phyloP scores from a whole-genome alignment of 2,113 vertebrate species.

The Nestor notabilis region DNA sequence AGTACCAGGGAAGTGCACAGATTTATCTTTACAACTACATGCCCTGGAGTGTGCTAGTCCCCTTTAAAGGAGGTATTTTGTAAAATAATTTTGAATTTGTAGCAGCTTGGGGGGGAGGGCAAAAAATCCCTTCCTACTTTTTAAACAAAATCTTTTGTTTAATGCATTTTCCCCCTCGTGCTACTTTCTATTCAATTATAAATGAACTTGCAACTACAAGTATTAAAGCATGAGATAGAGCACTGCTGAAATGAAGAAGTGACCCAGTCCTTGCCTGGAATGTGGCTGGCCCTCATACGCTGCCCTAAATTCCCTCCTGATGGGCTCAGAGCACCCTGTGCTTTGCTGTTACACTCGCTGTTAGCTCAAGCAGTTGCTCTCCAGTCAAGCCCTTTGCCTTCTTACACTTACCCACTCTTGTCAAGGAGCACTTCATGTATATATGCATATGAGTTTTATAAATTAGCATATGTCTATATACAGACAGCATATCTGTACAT shows the following conservation, averaged over 20 bases:
- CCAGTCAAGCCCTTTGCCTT: background rate
- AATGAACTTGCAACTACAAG: background rate
- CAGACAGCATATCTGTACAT: fast-evolving
- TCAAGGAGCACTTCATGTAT: background rate
- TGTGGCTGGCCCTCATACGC: background rate
- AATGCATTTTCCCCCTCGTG: background rate
- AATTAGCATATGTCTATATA: too few species aligned
- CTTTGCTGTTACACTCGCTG: background rate
- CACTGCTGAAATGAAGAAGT: background rate
- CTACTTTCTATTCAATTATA: background rate
- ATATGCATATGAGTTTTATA: fast-evolving
- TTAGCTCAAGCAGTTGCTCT: background rate
- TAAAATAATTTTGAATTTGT: conserved; percentile 35
- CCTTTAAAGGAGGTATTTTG: conserved; percentile 18
- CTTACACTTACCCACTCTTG: background rate
- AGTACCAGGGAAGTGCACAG: conserved; percentile 49
- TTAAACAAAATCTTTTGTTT: conserved; percentile 21
- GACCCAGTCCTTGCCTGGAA: background rate
- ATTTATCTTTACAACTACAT: conserved; percentile 69
- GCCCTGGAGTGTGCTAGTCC: conserved; percentile 35
- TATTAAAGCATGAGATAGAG: background rate
- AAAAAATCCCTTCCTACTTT: background rate
- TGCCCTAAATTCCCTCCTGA: background rate
- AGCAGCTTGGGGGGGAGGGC: background rate
- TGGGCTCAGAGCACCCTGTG: background rate